Base-by-base conservation (phyloP, 2,888 invertebrate species). In the Polydrusus pterygomalis region DNA sequence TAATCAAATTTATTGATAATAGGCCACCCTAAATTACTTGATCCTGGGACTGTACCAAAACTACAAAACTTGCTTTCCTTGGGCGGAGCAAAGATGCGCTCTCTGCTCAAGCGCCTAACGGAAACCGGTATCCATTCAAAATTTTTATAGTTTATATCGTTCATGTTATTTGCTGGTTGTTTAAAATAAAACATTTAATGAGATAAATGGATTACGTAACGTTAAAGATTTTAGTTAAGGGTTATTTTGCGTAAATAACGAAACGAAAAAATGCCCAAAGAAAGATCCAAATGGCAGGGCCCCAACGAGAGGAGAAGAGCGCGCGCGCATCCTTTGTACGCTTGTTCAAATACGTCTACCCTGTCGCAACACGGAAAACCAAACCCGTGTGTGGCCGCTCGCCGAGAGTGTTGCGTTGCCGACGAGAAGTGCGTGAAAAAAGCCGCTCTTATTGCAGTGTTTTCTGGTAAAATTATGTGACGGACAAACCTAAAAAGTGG, bases 331-430 rank as follows among this genome's bases (percentile, higher is more conserved):
- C 75, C 73, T 60, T 65, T 58, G 78, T 74, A 77, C 79, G 77
- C 76, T 75, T 78, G 74, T 78, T 75, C 70, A 70, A 69, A 65
- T 73, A 70, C 80, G 80, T 80, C 82, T 79, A 82, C 82, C 82
- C 82, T 83, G 84, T 82, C 83, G 84, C 83, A 84, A 82, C 82
- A 82, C 81, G 79, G 81, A 80, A 82, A 80, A 80, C 81, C 77
- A 80, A 80, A 81, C 80, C 80, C 80, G 80, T 67, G 67, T 65
- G 65, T 20, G 71, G 51, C 62, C 77, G 77, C 74, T 74, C 65
- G 75, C 67, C 74, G 78, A 79, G 78, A 79, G 76, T 73, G 75
- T 72, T 77, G 71, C 70, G 77, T 69, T 68, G 70, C 58, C 13
- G 8, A 34, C 8, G 38, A 68, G 20, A 56, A 74, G 80, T 79